phyloP scores from a whole-genome alignment of 2,113 vertebrate genomes.

The Dipodomys spectabilis region DNA sequence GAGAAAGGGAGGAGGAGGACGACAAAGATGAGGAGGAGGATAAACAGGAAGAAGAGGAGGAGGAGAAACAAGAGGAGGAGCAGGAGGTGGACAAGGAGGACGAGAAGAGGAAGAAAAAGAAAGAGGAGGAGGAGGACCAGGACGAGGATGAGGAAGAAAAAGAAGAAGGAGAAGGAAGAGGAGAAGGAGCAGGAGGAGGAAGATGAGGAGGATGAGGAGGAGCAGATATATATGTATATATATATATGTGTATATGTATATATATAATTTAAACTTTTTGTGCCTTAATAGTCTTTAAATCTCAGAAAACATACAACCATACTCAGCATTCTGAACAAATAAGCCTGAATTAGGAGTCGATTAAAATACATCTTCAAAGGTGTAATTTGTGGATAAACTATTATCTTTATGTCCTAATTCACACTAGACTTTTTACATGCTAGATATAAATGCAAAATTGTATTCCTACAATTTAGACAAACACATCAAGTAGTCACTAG shows the following conservation, averaged over 20 bases:
- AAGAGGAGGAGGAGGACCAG: too few species aligned
- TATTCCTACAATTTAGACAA: background rate
- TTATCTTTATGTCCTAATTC: background rate
- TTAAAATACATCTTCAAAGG: constrained; percentile 35
- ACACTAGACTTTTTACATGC: background rate
- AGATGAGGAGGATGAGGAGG: too few species aligned
- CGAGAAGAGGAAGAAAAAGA: too few species aligned
- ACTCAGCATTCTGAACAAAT: constrained; percentile 11
- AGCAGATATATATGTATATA: background rate
- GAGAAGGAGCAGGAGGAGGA: too few species aligned
- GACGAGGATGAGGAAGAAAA: too few species aligned
- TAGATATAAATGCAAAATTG: background rate
- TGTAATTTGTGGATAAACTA: background rate
- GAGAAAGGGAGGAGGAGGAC: too few species aligned
- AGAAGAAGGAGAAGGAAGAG: too few species aligned
- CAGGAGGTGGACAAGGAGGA: too few species aligned
- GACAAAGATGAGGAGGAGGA: too few species aligned
- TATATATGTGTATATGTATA: background rate
- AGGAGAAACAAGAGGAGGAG: too few species aligned
- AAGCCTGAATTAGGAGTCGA: background rate
- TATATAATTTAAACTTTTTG: constrained; percentile 46
- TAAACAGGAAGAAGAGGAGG: too few species aligned
- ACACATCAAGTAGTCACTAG: too few species aligned
- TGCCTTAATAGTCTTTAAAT: constrained; percentile 66
- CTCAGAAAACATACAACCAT: constrained; percentile 51